Evolutionary conservation across 2,113 vertebrate genomes (phyloP), one percentile per base, ranked within the genome.

Genomic region (Salvelinus namaycush): DNA sequence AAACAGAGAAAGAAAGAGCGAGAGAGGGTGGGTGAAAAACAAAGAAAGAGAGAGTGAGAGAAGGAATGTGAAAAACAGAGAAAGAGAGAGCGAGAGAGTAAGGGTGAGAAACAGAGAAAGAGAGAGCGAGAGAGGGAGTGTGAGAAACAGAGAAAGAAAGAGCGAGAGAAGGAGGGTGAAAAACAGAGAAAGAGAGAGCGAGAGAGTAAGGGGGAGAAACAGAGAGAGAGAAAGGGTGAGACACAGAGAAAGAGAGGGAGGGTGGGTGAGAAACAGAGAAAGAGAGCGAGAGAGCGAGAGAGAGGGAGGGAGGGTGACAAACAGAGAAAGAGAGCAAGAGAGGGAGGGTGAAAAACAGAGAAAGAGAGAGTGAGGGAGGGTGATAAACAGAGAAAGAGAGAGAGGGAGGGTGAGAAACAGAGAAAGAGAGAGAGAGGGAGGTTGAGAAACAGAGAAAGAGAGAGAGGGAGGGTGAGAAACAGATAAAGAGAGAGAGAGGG

Each of bases 121-220:
- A 39, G 34, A 39, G 72, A 70, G 72, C n/a, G n/a, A n/a, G n/a
- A n/a, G n/a, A 73, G 77, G 77, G 72, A 1, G 59, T 71, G 66
- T 78, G 76, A 77, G 0, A 54, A 14, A 14, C 12, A 26, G 34
- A 39, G 5, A 12, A 3, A 29, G 29, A 29, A 3, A 29, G 29
- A 3, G 29, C 0, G 54, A 76, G 24, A 24, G 24, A 24, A 1
- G 1, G 24, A 24, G 24, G 24, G 24, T 24, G 1, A 24, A 24
- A 24, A 24, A 24, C 24, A 24, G 24, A 24, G 24, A 24, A 24
- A 1, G 24, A 3, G 29, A 29, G 29, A 29, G 29, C 1, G 29
- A 29, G 29, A 29, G 29, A 29, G 11, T 6, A n/a, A n/a, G n/a
- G n/a, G n/a, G n/a, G n/a, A n/a, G n/a, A n/a, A n/a, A n/a, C n/a